Evolutionary conservation across 2,888 invertebrate species (phyloP).

Genomic region (Meiosimyza platycephala): DNA sequence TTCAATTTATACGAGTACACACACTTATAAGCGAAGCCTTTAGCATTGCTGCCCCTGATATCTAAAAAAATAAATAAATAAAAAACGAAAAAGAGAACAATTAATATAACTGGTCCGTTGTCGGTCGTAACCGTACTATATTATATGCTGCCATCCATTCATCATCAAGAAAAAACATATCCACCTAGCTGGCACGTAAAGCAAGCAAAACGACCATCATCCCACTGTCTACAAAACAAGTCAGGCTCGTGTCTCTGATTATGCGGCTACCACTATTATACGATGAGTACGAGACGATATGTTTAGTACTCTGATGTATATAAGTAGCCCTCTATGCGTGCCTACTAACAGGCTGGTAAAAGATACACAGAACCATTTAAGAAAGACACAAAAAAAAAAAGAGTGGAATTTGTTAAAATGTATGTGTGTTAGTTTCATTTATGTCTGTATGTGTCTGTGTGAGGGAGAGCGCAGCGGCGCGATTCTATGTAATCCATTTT

Average conservation of each 20-base stretch:
- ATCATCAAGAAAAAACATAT: no score
- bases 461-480: constrained; percentile 34
- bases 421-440: no score
- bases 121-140: not conserved
- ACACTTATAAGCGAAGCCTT: no score
- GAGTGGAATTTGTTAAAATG: no score
- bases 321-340: constrained; percentile 25
- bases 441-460: constrained; percentile 43
- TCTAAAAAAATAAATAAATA: not conserved
- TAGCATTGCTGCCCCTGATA: no score
- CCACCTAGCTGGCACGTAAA: no score
- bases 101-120: constrained; percentile 4
- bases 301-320: not conserved
- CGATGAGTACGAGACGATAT: constrained; percentile 4
- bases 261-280: constrained; percentile 17
- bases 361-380: constrained; percentile 17
- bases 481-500: constrained; percentile 54
- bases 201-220: constrained; percentile 1
- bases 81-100: not conserved
- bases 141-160: no score
- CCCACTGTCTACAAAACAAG: constrained; percentile 9
- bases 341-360: constrained; percentile 9
- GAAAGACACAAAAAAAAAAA: no score
- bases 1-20: no score
- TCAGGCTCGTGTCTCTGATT: constrained; percentile 26